A percentile compares a stretch with the other conserved stretches of the same genome.
Conservation (phyloP, 1,140 invertebrate genomes). For the Atopsyche davidsoni region DNA sequence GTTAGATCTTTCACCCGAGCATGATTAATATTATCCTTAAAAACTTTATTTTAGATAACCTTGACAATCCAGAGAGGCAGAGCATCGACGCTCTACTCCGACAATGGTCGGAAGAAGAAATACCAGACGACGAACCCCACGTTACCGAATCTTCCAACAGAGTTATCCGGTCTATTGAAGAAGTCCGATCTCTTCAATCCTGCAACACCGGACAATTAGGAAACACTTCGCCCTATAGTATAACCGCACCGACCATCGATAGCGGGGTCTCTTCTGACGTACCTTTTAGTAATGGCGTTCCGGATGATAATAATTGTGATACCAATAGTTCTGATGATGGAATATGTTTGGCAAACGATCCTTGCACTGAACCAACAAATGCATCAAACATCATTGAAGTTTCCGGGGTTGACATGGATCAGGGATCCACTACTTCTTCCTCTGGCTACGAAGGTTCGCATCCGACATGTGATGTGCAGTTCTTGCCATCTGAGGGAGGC, state of each 20-base stretch:
- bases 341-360: conserved; percentile 5
- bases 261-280: not conserved
- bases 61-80: conserved; percentile 33
- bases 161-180: not conserved
- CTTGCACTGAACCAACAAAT: not conserved
- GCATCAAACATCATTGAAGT: not conserved
- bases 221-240: too few species aligned
- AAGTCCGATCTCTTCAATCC: not conserved
- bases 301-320: not conserved
- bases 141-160: conserved; percentile 9
- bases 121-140: conserved; percentile 35
- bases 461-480: conserved; percentile 22
- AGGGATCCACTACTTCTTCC: not conserved
- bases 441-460: not conserved
- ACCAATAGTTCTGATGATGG: not conserved
- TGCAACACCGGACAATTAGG: not conserved
- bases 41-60: too few species aligned
- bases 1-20: too few species aligned
- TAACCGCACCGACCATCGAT: too few species aligned
- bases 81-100: conserved; percentile 42
- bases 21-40: too few species aligned
- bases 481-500: conserved; percentile 41
- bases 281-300: not conserved
- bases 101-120: conserved; percentile 45
- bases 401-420: not conserved